Conservation (phyloP, 92 coral and sea anemone species). For the Anthopleura xanthogrammica region DNA sequence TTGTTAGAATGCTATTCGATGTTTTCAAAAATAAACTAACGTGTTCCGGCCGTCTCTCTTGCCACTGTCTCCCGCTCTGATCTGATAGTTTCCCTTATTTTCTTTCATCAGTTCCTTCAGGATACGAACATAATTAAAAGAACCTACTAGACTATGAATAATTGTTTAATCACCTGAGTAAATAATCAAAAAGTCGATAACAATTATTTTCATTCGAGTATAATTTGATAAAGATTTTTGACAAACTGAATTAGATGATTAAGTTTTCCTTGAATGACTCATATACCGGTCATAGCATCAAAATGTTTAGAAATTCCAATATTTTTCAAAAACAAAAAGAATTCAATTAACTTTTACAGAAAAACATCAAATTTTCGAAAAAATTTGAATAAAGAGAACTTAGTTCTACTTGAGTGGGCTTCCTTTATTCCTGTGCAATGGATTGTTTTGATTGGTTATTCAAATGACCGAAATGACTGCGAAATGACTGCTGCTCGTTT, state of each 20-base stretch:
- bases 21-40: too few relatives aligned
- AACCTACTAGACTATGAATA: background rate
- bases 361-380: background rate
- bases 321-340: background rate
- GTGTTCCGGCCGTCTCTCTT: background rate
- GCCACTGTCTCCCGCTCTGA: background rate
- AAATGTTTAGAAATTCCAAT: background rate
- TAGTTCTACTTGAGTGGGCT: constrained; percentile 9
- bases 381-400: background rate
- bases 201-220: background rate
- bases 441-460: constrained; percentile 24
- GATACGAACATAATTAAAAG: background rate
- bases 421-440: background rate
- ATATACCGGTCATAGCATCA: background rate
- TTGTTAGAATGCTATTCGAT: background rate
- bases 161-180: background rate
- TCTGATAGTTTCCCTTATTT: background rate
- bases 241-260: background rate
- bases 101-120: background rate
- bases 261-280: background rate
- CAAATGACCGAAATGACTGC: background rate
- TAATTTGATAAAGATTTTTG: background rate
- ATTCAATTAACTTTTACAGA: background rate
- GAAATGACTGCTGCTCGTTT: constrained; percentile 8
- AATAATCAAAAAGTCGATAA: background rate